These are phyloP conservation scores for Lathronympha strigana DNA, from an alignment of 2,888 invertebrate species.

Conservation along the genomic window DNA sequence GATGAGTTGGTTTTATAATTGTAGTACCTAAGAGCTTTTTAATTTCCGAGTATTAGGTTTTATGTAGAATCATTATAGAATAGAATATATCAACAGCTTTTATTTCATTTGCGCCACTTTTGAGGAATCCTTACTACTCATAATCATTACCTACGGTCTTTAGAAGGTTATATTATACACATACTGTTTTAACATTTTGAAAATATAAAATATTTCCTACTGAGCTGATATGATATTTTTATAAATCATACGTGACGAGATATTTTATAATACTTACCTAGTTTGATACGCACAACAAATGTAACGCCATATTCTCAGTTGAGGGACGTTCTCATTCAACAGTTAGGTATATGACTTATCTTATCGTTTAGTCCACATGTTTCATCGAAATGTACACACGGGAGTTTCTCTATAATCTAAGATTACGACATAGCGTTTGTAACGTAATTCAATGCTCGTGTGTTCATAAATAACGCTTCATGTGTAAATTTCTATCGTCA, in stretches of 20 bases:
- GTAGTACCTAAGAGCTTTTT: too few relatives aligned
- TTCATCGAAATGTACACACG: conserved; percentile 52
- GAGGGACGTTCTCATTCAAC: conserved; percentile 42
- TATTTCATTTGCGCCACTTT: background rate
- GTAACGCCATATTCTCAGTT: background rate
- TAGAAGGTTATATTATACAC: too few relatives aligned
- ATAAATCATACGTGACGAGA: background rate
- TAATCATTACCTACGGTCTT: background rate
- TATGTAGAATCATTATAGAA: too few relatives aligned
- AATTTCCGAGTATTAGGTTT: too few relatives aligned
- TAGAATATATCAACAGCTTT: too few relatives aligned
- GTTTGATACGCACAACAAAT: too few relatives aligned
- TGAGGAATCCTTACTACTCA: background rate
- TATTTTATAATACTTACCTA: too few relatives aligned
- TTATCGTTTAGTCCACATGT: conserved; percentile 52
- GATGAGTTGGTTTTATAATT: too few relatives aligned
- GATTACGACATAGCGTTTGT: conserved; percentile 44
- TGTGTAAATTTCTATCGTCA: background rate
- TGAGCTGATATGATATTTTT: background rate
- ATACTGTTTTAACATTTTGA: too few relatives aligned
- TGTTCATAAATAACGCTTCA: conserved; percentile 22
- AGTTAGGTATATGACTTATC: conserved; percentile 48
- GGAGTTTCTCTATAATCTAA: conserved; percentile 53
- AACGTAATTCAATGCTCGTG: conserved; percentile 17
- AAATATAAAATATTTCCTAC: too few relatives aligned